Conservation (phyloP, 2,113 vertebrate genomes). For the Otolemur garnettii region DNA sequence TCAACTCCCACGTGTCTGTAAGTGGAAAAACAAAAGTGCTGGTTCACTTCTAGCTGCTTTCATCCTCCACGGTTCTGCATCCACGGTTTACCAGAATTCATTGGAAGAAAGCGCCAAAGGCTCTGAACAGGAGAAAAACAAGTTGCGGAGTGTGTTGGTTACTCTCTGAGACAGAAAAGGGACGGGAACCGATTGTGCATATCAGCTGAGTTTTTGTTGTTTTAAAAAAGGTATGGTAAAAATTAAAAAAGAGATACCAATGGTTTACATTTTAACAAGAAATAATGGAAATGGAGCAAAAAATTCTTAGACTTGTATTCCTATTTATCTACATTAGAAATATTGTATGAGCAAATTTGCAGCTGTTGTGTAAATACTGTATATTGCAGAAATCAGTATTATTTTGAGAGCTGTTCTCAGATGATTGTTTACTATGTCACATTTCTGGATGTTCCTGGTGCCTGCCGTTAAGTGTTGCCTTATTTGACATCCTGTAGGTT, state of each 20-base stretch:
- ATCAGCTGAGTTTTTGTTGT: conserved; percentile 54
- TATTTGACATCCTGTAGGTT: conserved; percentile 77
- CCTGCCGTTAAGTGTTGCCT: conserved; percentile 81
- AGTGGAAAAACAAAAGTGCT: conserved; percentile 92
- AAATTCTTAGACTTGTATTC: conserved; percentile 84
- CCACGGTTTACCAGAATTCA: conserved; percentile 48
- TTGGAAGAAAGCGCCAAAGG: conserved; percentile 86
- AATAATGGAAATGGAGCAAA: conserved; percentile 78
- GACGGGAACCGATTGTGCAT: conserved; percentile 53
- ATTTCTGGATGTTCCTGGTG: conserved; percentile 83
- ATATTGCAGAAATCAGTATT: conserved; percentile 90
- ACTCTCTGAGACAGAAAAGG: conserved; percentile 35
- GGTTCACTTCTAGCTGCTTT: conserved; percentile 93
- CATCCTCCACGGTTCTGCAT: conserved; percentile 55
- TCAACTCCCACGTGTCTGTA: conserved; percentile 61
- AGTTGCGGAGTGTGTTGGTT: not conserved
- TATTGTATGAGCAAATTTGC: conserved; percentile 86
- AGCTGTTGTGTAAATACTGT: conserved; percentile 91
- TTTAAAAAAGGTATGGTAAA: conserved; percentile 53
- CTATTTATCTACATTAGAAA: conserved; percentile 86
- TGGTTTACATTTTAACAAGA: conserved; percentile 74
- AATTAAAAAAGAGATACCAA: conserved; percentile 64
- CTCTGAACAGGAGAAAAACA: conserved; percentile 60
- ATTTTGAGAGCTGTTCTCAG: conserved; percentile 84
- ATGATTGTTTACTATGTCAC: conserved; percentile 81